Evolutionary conservation across 2,113 vertebrate genomes (phyloP).

Genomic region (Sebastes fasciatus): DNA sequence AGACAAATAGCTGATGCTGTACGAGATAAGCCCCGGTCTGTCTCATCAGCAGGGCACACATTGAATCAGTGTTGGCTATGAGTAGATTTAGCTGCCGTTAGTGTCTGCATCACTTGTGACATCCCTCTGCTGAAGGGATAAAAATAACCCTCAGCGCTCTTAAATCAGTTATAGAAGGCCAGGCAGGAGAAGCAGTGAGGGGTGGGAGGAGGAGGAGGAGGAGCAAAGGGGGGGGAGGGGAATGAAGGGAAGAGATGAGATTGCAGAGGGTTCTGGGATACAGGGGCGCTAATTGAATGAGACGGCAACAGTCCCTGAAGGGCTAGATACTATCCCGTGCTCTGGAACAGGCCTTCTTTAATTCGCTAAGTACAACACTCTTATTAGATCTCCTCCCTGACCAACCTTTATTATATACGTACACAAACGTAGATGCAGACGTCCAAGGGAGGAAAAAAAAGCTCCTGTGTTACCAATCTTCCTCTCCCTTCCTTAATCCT

Average conservation of each 20-base stretch:
- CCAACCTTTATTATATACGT: constrained; percentile 28
- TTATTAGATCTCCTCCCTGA: constrained; percentile 87
- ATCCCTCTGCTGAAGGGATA: constrained; percentile 63
- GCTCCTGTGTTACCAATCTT: neutral
- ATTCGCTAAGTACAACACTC: constrained; percentile 85
- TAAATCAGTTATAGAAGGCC: constrained; percentile 78
- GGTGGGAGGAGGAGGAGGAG: constrained; percentile 27
- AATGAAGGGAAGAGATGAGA: constrained; percentile 77
- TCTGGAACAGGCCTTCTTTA: constrained; percentile 82
- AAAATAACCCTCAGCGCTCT: constrained; percentile 74
- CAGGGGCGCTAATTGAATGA: constrained; percentile 88
- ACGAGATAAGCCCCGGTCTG: constrained; percentile 42
- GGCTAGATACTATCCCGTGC: constrained; percentile 77
- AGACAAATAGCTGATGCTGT: constrained; percentile 60
- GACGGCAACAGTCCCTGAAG: constrained; percentile 81
- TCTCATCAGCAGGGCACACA: constrained; percentile 50
- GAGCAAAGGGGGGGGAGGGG: constrained; percentile 50
- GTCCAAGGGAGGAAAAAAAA: neutral
- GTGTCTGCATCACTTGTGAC: constrained; percentile 58
- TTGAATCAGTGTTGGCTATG: constrained; percentile 51
- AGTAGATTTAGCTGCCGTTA: constrained; percentile 62
- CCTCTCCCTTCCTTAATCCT: neutral
- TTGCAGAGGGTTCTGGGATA: constrained; percentile 83
- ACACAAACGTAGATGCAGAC: constrained; percentile 22
- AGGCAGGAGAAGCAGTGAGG: constrained; percentile 48